Conservation (phyloP, 2,113 vertebrate genomes). For the Cynopterus brachyotis region DNA sequence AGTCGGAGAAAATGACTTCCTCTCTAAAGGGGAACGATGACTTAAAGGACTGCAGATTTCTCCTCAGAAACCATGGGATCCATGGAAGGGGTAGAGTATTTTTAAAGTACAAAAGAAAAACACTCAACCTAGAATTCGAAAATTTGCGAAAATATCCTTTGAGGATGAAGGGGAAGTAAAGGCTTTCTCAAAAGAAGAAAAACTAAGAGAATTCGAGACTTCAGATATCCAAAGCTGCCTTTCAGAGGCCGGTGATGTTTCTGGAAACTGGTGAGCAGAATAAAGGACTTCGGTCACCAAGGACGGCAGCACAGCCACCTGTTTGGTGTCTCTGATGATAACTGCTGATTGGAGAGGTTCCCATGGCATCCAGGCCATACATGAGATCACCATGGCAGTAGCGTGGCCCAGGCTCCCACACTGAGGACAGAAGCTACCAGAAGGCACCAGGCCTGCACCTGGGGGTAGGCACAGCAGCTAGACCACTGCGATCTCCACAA, state of each 20-base stretch:
- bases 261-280: neutral
- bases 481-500: neutral
- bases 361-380: neutral
- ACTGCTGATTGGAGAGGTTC: neutral
- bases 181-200: neutral
- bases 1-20: neutral
- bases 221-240: neutral
- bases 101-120: neutral
- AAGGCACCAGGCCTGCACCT: neutral
- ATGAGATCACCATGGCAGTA: neutral
- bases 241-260: neutral
- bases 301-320: no score
- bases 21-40: neutral
- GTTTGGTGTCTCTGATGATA: neutral
- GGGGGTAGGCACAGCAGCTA: no score
- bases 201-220: neutral
- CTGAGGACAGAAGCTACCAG: neutral
- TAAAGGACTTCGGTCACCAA: neutral
- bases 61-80: neutral
- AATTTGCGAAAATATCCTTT: neutral
- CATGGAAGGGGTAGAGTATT: neutral
- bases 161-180: neutral
- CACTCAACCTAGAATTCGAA: neutral
- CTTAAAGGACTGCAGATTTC: neutral
- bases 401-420: neutral